These are phyloP conservation scores for Dolichotis patagonum DNA, from an alignment of 2,113 vertebrate species.

Conservation along the genomic window DNA sequence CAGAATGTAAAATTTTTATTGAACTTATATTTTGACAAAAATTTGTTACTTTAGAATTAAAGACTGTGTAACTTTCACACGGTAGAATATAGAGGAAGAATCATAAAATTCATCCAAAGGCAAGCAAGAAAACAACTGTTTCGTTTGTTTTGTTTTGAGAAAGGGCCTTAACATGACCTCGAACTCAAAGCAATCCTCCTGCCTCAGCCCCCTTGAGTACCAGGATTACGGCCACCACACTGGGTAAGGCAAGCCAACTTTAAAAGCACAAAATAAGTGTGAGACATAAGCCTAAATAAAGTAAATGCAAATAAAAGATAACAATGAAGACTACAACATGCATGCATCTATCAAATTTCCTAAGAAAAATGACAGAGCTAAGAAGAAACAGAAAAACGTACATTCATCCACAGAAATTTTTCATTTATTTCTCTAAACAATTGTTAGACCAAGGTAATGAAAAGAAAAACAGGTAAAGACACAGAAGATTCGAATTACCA, in stretches of 20 bases:
- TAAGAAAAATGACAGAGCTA: not conserved
- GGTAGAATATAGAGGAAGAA: not conserved
- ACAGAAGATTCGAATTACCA: not conserved
- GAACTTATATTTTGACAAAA: not conserved
- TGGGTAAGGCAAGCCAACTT: not conserved
- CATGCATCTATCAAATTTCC: not conserved
- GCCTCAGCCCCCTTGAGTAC: not conserved
- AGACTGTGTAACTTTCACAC: not conserved
- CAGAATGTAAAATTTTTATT: not conserved
- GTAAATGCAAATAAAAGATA: not conserved
- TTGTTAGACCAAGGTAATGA: not conserved
- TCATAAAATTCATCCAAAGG: not conserved
- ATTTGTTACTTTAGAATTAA: not conserved
- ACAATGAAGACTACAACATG: not conserved
- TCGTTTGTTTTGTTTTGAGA: not conserved
- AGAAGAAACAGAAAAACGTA: not conserved
- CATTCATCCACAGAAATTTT: not conserved
- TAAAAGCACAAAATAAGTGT: not conserved
- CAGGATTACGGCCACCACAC: not conserved
- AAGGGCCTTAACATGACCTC: not conserved
- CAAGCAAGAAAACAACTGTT: not conserved
- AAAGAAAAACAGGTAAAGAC: not conserved
- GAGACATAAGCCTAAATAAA: not conserved
- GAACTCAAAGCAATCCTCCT: not conserved
- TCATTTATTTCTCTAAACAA: constrained; percentile 13